Percentiles rank a stretch among this genome's conserved stretches.
These are phyloP conservation scores for Melanargia galathea DNA, from an alignment of 2,888 invertebrate genomes.

Conservation along the genomic window DNA sequence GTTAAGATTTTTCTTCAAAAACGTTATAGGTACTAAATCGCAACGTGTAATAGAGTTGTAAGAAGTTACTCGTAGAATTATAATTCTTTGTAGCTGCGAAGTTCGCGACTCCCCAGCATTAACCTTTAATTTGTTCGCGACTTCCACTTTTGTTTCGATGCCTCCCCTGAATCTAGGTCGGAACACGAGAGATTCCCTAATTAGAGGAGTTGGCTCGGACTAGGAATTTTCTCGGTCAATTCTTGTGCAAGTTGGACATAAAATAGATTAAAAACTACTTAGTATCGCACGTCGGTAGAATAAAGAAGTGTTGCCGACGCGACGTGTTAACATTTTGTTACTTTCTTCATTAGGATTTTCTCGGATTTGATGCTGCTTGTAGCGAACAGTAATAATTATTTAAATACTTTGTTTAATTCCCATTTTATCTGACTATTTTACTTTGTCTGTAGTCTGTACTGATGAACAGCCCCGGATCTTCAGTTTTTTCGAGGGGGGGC, in stretches of 20 bases:
- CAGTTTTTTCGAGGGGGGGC: too few species aligned
- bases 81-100: neutral
- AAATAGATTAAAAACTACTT: slow-evolving; percentile 33
- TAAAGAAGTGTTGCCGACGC: slow-evolving; percentile 3
- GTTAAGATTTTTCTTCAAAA: too few species aligned
- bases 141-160: slow-evolving; percentile 22
- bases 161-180: slow-evolving; percentile 27
- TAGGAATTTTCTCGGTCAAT: slow-evolving; percentile 20
- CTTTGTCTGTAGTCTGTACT: too few species aligned
- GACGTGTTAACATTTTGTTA: slow-evolving; percentile 2
- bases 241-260: slow-evolving; percentile 28
- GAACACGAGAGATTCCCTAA: slow-evolving; percentile 31
- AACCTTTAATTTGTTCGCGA: slow-evolving; percentile 16
- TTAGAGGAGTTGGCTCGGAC: slow-evolving; percentile 30
- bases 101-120: neutral
- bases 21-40: too few species aligned
- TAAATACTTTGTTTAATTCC: too few species aligned
- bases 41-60: neutral
- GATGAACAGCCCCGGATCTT: too few species aligned
- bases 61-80: slow-evolving; percentile 1
- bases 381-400: too few species aligned
- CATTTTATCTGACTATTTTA: too few species aligned
- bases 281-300: slow-evolving; percentile 21
- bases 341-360: neutral
- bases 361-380: neutral